phyloP scores from a whole-genome alignment of 2,113 vertebrate genomes.

The Equus przewalskii region DNA sequence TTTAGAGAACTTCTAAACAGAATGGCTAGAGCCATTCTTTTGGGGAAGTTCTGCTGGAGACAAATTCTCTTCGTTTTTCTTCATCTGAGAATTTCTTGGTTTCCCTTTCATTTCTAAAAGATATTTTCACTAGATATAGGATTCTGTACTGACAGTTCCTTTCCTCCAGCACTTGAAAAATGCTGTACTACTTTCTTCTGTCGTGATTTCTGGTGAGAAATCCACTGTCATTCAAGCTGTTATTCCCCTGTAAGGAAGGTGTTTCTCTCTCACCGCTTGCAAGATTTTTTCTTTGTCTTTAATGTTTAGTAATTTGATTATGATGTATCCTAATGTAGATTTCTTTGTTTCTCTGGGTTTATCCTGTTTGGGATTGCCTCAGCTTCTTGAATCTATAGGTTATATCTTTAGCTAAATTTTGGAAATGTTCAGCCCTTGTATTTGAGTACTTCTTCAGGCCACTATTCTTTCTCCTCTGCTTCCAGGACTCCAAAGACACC shows the following conservation, averaged over 20 bases:
- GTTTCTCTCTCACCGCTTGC: not conserved
- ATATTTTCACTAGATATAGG: not conserved
- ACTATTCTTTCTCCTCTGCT: not conserved
- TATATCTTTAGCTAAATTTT: conserved; percentile 1
- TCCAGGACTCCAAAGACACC: not conserved
- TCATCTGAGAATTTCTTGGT: conserved; percentile 20
- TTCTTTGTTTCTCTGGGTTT: not conserved
- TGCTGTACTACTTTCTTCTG: not conserved
- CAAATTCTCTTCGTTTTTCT: not conserved
- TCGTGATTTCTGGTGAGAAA: not conserved
- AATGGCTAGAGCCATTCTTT: not conserved
- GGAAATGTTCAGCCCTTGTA: not conserved
- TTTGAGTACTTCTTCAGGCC: not conserved
- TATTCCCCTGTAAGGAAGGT: not conserved
- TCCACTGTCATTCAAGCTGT: not conserved
- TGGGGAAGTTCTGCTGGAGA: not conserved
- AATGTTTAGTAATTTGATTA: not conserved
- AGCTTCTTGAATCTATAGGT: not conserved
- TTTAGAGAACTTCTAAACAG: not conserved
- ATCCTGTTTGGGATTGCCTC: not conserved
- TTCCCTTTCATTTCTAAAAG: conserved; percentile 47
- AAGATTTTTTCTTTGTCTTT: not conserved
- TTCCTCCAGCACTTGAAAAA: not conserved
- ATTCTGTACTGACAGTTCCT: not conserved
- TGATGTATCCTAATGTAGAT: not conserved